Evolutionary conservation across 1,140 invertebrate genomes (phyloP), one percentile per base, ranked within the genome.

Genomic region (Paramacrobiotus metropolitanus): DNA sequence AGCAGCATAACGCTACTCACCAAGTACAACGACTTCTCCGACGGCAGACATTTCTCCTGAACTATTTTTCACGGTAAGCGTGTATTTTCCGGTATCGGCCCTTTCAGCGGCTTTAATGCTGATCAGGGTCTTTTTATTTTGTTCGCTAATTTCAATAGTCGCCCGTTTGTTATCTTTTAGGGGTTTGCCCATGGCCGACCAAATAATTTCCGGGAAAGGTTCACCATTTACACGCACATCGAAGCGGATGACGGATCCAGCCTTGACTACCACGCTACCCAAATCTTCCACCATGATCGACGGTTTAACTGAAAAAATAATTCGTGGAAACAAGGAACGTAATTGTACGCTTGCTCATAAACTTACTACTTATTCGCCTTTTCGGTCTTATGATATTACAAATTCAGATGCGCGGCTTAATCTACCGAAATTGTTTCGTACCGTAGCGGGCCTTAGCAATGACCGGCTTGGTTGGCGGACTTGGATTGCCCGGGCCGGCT

Each of bases 391-490:
- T n/a, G n/a, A n/a, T n/a, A n/a, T n/a, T n/a, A n/a, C 34, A 40
- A 40, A 40, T 9, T 40, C 34, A 40, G n/a, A n/a, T n/a, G n/a
- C n/a, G n/a, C n/a, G n/a, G n/a, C n/a, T n/a, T n/a, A n/a, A n/a
- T n/a, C n/a, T n/a, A n/a, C n/a, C n/a, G n/a, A n/a, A n/a, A n/a
- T n/a, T n/a, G n/a, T n/a, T n/a, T n/a, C 74, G 76, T 77, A 90
- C 86, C 89, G 87, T 89, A 97, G 66, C 92, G 92, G 83, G 97
- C 90, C 75, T 96, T 96, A 34, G 92, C 91, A 48, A 94, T 72
- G 29, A 92, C 82, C 30, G 85, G 81, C 70, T 87, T 90, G 63
- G 76, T 82, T 68, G 90, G 87, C 4, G 83, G 74, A 28, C 86
- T 83, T 59, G 89, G 88, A 71, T 95, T 89, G 72, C 87, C 76